Base-by-base conservation (phyloP, 2,888 invertebrate genomes). In the Dynastes hyllus region DNA sequence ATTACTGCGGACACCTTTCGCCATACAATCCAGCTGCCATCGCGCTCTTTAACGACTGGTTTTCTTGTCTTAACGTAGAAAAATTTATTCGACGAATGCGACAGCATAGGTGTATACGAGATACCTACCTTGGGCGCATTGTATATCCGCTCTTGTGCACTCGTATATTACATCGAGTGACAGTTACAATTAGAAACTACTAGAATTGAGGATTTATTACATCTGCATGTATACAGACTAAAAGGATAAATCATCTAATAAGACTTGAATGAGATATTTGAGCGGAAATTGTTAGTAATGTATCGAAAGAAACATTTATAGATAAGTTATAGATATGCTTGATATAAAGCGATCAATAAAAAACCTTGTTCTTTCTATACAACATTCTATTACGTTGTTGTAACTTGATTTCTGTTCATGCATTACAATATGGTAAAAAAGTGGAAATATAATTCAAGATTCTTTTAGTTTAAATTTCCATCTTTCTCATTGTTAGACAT, bases 1-100 rank as follows among this genome's bases (percentile, higher is more conserved):
- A 88, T 88, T 88, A 88, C 84, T 84, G 66, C 84, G 87, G 86
- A 87, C 88, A 88, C 87, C 88, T 88, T 88, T 88, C 86, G 86
- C 79, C 65, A 78, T 87, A 82, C 83, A 84, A 80, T 81, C 86
- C 88, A 88, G 87, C 88, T 88, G 88, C 87, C 87, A 86, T 86
- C 86, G 85, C 84, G 81, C 84, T 83, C 80, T 73, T 73, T 73
- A 73, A 71, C 40, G 78, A 71, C 71, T 75, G 61, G 50, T 61
- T 69, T 51, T 71, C 58, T 71, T 75, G 69, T 69, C 69, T 69
- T 51, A 51, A 61, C 16, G 53, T 69, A 22, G 51, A 69, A 51
- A 69, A 51, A 75, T 75, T 27, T 75, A 75, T 61, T 75, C 45
- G 73, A 58, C 5, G 55, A 11, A 58, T 58, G 55, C 55, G 22